These are phyloP conservation scores for Ciona savignyi DNA, from an alignment of 23 tunicate species.

Conservation along the genomic window DNA sequence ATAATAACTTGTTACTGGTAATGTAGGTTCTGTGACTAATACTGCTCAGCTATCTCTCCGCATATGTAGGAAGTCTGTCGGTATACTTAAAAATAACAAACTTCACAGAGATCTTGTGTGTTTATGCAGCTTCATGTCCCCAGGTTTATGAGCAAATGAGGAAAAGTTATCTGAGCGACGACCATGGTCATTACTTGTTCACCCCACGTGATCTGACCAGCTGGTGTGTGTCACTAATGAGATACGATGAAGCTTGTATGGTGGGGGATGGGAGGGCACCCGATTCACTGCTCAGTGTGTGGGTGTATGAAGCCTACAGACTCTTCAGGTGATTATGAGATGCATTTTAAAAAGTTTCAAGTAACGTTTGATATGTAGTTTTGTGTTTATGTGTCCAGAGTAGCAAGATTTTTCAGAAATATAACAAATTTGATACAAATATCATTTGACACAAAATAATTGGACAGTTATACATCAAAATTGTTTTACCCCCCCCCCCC, in stretches of 20 bases:
- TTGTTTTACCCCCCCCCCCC: too few relatives aligned
- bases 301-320: constrained; percentile 81
- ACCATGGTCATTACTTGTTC: constrained; percentile 84
- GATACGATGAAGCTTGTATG: constrained; percentile 60
- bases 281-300: constrained; percentile 63
- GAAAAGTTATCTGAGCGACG: constrained; percentile 54
- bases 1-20: too few relatives aligned
- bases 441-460: background rate
- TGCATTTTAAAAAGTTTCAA: background rate
- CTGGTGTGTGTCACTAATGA: constrained; percentile 78
- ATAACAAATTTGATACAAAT: background rate
- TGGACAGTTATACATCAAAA: background rate
- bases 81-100: background rate
- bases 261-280: constrained; percentile 64
- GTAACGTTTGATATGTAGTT: background rate
- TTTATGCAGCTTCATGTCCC: too few relatives aligned
- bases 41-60: too few relatives aligned
- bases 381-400: too few relatives aligned
- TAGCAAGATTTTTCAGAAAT: too few relatives aligned
- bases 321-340: constrained; percentile 42
- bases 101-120: too few relatives aligned
- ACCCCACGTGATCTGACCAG: constrained; percentile 85
- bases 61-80: background rate
- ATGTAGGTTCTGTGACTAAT: too few relatives aligned
- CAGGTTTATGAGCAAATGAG: constrained; percentile 80